A percentile compares a stretch with the other conserved stretches of the same genome.
phyloP scores from a whole-genome alignment of 2,797 vertebrate species.

The Hemibagrus guttatus region DNA sequence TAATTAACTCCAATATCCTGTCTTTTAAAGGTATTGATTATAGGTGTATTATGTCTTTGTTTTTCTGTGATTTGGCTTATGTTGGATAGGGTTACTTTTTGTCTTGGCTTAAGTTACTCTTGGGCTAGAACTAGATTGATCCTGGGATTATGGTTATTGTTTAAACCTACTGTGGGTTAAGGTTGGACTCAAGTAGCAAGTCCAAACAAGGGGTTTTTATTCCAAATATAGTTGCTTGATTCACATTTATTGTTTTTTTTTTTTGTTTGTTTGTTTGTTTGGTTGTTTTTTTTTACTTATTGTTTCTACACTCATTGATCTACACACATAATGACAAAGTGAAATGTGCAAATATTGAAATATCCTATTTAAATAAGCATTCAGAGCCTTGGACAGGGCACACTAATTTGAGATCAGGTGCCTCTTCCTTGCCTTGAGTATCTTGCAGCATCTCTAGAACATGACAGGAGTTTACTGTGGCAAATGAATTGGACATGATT shows the following conservation, averaged over 20 bases:
- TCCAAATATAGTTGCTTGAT: background rate
- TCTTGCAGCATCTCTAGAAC: too few species aligned
- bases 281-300: too few species aligned
- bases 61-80: too few species aligned
- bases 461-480: background rate
- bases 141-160: too few species aligned
- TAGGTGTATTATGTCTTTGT: background rate
- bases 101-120: too few species aligned
- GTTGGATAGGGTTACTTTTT: too few species aligned
- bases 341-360: background rate
- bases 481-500: background rate
- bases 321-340: background rate
- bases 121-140: too few species aligned
- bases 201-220: background rate
- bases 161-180: too few species aligned
- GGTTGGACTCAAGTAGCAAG: background rate
- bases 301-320: background rate
- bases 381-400: background rate
- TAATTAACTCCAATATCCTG: background rate
- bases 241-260: background rate
- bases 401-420: background rate
- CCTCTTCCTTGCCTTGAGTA: too few species aligned
- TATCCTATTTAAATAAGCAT: background rate
- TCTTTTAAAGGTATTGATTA: too few species aligned
- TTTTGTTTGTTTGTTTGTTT: too few species aligned